phyloP scores from a whole-genome alignment of 2,888 invertebrate genomes.

The Eudemis profundana region DNA sequence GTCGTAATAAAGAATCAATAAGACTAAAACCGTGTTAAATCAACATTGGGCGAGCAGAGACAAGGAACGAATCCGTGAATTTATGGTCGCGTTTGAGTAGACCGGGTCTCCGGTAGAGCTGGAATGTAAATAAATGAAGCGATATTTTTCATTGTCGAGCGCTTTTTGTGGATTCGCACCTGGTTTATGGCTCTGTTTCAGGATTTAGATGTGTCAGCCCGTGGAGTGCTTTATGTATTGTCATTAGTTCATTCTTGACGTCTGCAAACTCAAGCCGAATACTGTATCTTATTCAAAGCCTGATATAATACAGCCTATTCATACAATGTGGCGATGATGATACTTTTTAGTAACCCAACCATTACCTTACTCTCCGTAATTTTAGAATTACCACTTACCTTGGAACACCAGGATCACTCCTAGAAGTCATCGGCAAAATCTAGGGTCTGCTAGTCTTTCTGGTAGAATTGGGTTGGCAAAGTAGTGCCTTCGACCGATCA shows the following conservation, averaged over 20 bases:
- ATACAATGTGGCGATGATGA: too few relatives aligned
- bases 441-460: too few relatives aligned
- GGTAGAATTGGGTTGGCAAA: too few relatives aligned
- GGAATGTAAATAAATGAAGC: slow-evolving; percentile 61
- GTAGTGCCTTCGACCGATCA: too few relatives aligned
- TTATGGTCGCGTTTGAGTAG: slow-evolving; percentile 74
- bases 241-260: slow-evolving; percentile 29
- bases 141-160: slow-evolving; percentile 67
- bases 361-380: too few relatives aligned
- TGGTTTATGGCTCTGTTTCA: slow-evolving; percentile 42
- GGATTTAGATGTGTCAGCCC: slow-evolving; percentile 41
- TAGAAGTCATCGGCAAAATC: too few relatives aligned
- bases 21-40: slow-evolving; percentile 85
- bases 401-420: too few relatives aligned
- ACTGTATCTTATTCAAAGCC: neutral
- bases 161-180: slow-evolving; percentile 51
- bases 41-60: slow-evolving; percentile 83
- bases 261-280: slow-evolving; percentile 6
- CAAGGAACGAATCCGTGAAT: slow-evolving; percentile 83
- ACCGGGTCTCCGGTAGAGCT: slow-evolving; percentile 64
- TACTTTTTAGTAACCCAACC: too few relatives aligned
- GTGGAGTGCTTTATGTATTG: slow-evolving; percentile 34
- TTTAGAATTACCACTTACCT: too few relatives aligned
- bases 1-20: slow-evolving; percentile 84
- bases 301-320: too few relatives aligned